Evolutionary conservation across 1,140 invertebrate species (phyloP).

Genomic region (Leptopilina clavipes): DNA sequence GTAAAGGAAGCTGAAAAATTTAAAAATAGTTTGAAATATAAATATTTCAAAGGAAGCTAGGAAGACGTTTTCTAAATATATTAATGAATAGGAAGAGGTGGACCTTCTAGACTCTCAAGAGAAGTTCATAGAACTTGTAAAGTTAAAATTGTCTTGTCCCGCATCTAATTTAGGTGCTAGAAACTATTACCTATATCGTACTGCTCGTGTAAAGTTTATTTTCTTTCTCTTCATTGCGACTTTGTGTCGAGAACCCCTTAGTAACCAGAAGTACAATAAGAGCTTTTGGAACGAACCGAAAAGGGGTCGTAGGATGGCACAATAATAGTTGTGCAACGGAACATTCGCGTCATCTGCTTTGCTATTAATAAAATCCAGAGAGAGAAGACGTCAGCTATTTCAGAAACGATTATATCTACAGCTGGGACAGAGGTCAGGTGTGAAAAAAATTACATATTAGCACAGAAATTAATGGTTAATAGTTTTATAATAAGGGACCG

Average conservation of each 20-base stretch:
- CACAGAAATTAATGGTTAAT: no score
- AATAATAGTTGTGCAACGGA: constrained; percentile 61
- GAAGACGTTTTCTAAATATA: neutral
- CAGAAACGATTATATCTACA: constrained; percentile 49
- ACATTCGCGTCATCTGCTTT: constrained; percentile 58
- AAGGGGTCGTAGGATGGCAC: constrained; percentile 39
- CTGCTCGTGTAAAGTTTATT: neutral
- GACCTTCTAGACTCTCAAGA: neutral
- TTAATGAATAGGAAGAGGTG: neutral
- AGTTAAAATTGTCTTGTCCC: neutral
- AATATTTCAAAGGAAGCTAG: no score
- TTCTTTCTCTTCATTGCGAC: neutral
- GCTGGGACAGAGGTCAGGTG: constrained; percentile 41
- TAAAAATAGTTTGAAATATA: no score
- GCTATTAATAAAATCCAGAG: constrained; percentile 60
- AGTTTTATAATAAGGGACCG: no score
- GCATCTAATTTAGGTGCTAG: neutral
- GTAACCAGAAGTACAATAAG: constrained; percentile 27
- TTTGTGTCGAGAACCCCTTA: constrained; percentile 24
- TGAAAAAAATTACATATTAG: constrained; percentile 17
- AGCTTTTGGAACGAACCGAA: constrained; percentile 34
- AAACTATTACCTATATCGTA: neutral
- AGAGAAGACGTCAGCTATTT: constrained; percentile 58
- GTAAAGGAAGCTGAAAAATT: no score
- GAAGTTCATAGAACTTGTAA: constrained; percentile 1